Evolutionary conservation across 2,113 vertebrate genomes (phyloP).

Genomic region (Takifugu flavidus): DNA sequence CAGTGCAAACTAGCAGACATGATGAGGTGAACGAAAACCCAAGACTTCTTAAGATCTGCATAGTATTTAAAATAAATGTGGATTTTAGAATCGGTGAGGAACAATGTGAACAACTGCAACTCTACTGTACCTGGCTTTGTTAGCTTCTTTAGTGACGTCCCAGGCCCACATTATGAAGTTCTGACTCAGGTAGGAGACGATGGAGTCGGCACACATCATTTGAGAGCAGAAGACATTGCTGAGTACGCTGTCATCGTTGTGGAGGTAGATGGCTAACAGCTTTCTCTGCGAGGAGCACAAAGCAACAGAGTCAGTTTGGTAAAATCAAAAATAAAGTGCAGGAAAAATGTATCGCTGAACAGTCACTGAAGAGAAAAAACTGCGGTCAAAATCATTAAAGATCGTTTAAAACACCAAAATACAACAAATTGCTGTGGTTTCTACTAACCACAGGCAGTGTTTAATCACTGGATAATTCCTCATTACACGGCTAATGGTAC

Average conservation of each 20-base stretch:
- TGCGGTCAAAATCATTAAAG: too few species aligned
- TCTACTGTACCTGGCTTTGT: slow-evolving; percentile 87
- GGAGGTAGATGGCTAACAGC: slow-evolving; percentile 99
- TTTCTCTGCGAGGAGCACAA: slow-evolving; percentile 83
- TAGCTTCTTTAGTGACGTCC: slow-evolving; percentile 97
- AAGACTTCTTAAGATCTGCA: too few species aligned
- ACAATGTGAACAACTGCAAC: too few species aligned
- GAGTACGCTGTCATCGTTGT: slow-evolving; percentile 98
- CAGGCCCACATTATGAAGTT: slow-evolving; percentile 99
- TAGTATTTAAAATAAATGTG: too few species aligned
- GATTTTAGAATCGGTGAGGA: too few species aligned
- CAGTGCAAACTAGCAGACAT: too few species aligned
- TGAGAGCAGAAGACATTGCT: slow-evolving; percentile 99
- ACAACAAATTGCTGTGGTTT: not conserved
- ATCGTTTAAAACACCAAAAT: not conserved
- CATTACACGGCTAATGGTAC: slow-evolving; percentile 28
- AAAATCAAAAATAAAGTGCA: not conserved
- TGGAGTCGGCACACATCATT: slow-evolving; percentile 98
- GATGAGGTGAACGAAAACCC: too few species aligned
- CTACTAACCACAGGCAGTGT: not conserved
- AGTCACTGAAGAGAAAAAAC: too few species aligned
- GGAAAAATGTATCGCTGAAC: not conserved
- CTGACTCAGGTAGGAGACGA: slow-evolving; percentile 98
- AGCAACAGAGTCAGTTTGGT: not conserved
- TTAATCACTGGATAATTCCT: slow-evolving; percentile 34